Evolutionary conservation across 2,113 vertebrate species (phyloP).

Genomic region (Planiliza haematocheilus): DNA sequence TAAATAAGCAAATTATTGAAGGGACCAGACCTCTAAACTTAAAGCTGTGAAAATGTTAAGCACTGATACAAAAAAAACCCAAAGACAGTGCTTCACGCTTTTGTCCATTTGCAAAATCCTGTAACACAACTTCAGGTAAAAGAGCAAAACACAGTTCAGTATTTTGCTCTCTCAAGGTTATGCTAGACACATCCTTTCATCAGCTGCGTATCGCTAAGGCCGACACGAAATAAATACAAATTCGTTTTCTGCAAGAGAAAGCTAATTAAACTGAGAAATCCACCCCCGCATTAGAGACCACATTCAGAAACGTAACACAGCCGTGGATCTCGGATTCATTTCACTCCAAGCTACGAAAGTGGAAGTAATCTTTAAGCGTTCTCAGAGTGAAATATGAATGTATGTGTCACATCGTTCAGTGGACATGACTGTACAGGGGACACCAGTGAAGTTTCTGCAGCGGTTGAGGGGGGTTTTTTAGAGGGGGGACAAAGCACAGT

Average conservation of each 20-base stretch:
- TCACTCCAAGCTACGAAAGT: slow-evolving; percentile 29
- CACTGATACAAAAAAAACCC: neutral
- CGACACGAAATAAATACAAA: slow-evolving; percentile 22
- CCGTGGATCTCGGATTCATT: slow-evolving; percentile 36
- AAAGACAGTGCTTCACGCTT: neutral
- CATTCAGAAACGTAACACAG: slow-evolving; percentile 28
- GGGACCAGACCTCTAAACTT: neutral
- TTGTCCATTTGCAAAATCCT: too few species aligned
- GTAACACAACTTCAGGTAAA: neutral
- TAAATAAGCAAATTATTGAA: neutral
- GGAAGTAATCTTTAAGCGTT: slow-evolving; percentile 48
- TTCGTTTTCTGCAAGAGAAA: slow-evolving; percentile 13
- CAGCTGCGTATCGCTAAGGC: slow-evolving; percentile 8
- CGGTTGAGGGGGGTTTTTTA: neutral
- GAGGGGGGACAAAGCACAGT: slow-evolving; percentile 3
- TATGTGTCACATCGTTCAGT: slow-evolving; percentile 56
- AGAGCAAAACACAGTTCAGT: too few species aligned
- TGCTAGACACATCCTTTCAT: neutral
- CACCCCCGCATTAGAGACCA: slow-evolving; percentile 2
- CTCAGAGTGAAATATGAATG: slow-evolving; percentile 69
- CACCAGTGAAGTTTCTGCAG: slow-evolving; percentile 26
- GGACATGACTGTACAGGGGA: slow-evolving; percentile 69
- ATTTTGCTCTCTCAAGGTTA: slow-evolving; percentile 1
- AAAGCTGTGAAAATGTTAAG: neutral
- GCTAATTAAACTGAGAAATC: slow-evolving; percentile 18